These are phyloP conservation scores for Phymatocera aterrima DNA, from an alignment of 2,888 invertebrate genomes.

Conservation along the genomic window DNA sequence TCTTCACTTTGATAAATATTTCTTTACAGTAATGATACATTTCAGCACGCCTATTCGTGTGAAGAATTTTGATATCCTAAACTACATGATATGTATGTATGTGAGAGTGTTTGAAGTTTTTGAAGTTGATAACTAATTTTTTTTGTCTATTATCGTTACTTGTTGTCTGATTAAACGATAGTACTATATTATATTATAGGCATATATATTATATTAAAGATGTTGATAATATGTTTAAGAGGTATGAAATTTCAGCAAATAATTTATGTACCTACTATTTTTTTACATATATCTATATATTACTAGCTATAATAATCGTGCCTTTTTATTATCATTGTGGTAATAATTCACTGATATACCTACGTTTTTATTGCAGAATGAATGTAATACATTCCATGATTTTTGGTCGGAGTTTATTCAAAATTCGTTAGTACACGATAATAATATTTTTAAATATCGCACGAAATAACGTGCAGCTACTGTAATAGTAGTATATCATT, in stretches of 20 bases:
- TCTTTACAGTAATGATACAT: constrained; percentile 52
- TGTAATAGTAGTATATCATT: not conserved
- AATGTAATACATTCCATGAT: constrained; percentile 22
- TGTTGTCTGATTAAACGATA: constrained; percentile 65
- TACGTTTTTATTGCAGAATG: not conserved
- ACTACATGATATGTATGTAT: constrained; percentile 65
- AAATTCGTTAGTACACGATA: constrained; percentile 9
- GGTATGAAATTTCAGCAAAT: constrained; percentile 5
- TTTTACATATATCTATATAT: constrained; percentile 6
- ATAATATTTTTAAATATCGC: constrained; percentile 4
- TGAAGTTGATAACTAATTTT: constrained; percentile 70
- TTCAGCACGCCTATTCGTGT: constrained; percentile 56
- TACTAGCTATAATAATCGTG: constrained; percentile 23
- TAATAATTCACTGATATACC: constrained; percentile 6
- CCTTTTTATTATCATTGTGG: constrained; percentile 18
- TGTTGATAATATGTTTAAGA: constrained; percentile 50
- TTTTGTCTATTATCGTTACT: constrained; percentile 68
- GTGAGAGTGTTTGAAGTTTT: constrained; percentile 73
- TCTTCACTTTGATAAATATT: constrained; percentile 34
- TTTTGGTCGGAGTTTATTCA: not conserved
- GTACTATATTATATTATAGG: constrained; percentile 58
- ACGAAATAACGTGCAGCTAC: not conserved
- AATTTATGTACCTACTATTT: constrained; percentile 18
- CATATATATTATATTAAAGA: constrained; percentile 56
- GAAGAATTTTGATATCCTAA: constrained; percentile 55